phyloP scores from a whole-genome alignment of 2,113 vertebrate genomes.

The Capra hircus region DNA sequence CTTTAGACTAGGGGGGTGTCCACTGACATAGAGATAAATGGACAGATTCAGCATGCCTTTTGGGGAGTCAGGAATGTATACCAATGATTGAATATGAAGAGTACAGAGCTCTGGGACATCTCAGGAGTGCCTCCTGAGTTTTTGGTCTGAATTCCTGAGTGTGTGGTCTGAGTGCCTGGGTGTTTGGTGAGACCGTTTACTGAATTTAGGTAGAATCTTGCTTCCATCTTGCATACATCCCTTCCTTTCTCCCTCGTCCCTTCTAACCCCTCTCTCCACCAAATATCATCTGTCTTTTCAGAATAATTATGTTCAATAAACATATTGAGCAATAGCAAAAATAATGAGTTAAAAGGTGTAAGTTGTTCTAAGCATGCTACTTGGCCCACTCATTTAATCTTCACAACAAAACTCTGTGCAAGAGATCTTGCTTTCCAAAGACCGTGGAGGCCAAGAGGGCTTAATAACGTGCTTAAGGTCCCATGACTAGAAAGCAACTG shows the following conservation, averaged over 20 bases:
- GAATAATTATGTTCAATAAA: background rate
- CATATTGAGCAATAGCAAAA: background rate
- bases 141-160: background rate
- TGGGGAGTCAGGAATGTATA: background rate
- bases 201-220: background rate
- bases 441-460: background rate
- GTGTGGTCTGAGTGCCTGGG: background rate
- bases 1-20: background rate
- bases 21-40: background rate
- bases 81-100: background rate
- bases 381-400: background rate
- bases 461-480: background rate
- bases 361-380: background rate
- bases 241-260: background rate
- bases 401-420: background rate
- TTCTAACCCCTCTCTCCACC: background rate
- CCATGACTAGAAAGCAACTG: background rate
- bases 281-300: background rate
- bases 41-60: background rate
- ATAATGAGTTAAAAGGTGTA: background rate
- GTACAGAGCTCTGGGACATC: background rate
- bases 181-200: background rate
- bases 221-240: background rate
- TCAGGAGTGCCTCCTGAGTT: background rate
- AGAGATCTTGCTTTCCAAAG: background rate